Evolutionary conservation across 2,797 vertebrate genomes (phyloP).

Genomic region (Sebastiscus albofasciatus): DNA sequence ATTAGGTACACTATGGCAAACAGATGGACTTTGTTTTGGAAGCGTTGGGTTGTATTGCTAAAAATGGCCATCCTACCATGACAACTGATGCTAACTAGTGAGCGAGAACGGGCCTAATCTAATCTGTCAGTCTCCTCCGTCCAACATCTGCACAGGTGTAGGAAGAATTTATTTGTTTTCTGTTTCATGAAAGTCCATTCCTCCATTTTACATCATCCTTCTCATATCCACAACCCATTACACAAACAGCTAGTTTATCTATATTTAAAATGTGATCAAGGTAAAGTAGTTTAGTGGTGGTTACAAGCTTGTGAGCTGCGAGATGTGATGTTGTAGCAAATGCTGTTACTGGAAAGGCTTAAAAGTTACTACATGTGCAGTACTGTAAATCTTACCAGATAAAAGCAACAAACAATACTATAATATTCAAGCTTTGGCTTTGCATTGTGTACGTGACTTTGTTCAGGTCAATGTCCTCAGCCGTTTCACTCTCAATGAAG

Average conservation of each 20-base stretch:
- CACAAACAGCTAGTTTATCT: neutral
- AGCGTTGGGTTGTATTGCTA: constrained; percentile 12
- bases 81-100: constrained; percentile 33
- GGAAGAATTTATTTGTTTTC: neutral
- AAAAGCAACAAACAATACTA: neutral
- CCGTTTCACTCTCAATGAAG: constrained; percentile 12
- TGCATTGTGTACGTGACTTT: neutral
- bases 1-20: constrained; percentile 19
- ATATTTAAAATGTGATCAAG: neutral
- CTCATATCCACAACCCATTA: neutral
- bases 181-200: neutral
- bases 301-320: neutral
- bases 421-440: neutral
- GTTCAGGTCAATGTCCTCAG: neutral
- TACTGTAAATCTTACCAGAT: neutral
- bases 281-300: neutral
- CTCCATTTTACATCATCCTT: neutral
- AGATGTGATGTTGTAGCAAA: neutral
- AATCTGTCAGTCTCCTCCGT: constrained; percentile 25
- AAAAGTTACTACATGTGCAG: neutral
- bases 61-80: constrained; percentile 7
- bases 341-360: neutral
- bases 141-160: constrained; percentile 9
- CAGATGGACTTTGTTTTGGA: constrained; percentile 42
- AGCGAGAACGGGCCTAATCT: constrained; percentile 10